phyloP scores from a whole-genome alignment of 1,140 invertebrate species.

The Stenopsyche tienmushanensis region DNA sequence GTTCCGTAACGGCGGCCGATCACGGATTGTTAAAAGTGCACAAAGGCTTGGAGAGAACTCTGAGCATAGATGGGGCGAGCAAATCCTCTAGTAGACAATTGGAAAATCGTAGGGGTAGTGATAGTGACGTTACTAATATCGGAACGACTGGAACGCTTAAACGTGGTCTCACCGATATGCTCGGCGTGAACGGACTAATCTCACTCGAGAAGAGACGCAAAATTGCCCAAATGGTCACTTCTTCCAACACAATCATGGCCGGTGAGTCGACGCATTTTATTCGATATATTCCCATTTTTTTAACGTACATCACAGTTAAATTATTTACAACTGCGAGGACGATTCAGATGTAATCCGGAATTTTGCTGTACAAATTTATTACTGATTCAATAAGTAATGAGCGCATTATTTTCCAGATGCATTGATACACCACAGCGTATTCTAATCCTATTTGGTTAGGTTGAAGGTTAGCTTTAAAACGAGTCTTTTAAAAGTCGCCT shows the following conservation, averaged over 20 bases:
- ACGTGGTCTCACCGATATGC: constrained; percentile 12
- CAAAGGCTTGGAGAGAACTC: constrained; percentile 48
- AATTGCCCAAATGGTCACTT: constrained; percentile 45
- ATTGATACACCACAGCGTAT: too few relatives aligned
- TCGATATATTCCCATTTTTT: too few relatives aligned
- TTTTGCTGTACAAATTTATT: neutral
- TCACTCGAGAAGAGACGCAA: constrained; percentile 58
- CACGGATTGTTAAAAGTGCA: constrained; percentile 42
- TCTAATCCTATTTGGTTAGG: too few relatives aligned
- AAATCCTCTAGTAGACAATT: constrained; percentile 32
- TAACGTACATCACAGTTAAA: too few relatives aligned
- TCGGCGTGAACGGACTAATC: constrained; percentile 50
- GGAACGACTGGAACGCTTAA: constrained; percentile 43
- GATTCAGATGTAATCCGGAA: too few relatives aligned
- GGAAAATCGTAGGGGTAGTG: constrained; percentile 37
- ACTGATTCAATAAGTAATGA: too few relatives aligned
- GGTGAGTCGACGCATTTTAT: neutral
- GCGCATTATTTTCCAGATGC: too few relatives aligned
- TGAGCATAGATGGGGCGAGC: constrained; percentile 45
- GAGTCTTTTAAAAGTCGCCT: too few relatives aligned
- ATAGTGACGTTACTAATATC: constrained; percentile 38
- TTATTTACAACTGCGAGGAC: neutral
- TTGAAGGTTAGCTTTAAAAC: too few relatives aligned
- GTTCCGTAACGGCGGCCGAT: constrained; percentile 49
- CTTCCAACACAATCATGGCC: neutral